Base-by-base conservation (phyloP, 2,888 invertebrate genomes). In the Aphodius sticticus region DNA sequence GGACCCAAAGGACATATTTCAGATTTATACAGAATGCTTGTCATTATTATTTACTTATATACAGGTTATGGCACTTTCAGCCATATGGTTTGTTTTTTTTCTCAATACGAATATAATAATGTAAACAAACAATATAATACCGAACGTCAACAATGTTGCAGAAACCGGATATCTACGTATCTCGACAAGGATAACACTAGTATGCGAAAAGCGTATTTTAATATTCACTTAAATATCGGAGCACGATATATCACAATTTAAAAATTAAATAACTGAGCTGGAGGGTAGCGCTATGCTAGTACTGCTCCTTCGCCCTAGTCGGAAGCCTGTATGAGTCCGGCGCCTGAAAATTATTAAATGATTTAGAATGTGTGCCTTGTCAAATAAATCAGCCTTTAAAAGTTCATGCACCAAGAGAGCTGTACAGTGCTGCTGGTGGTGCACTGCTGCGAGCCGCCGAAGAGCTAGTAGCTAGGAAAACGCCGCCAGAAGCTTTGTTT, bases 211-310 rank as follows among this genome's bases (percentile, higher is more conserved):
- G 53, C 53, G 7, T 53, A 53, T 53, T 53, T 53, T 53, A 53
- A 53, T 53, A 53, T 53, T 53, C 53, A 53, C 53, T 53, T 53
- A 1, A 53, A 53, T 53, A 53, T 53, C 9, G 53, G 53, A 53
- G 53, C 53, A 53, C 53, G 53, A 53, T 53, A 53, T 53, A 53
- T 53, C 53, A 53, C 53, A 53, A 53, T 53, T 53, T 53, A 53
- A 53, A 53, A 53, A 53, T 53, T 53, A 53, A 53, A 53, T 53
- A 53, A 53, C 53, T 53, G 53, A 5, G 53, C 53, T 5, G 53
- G 26, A 26, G 1, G 26, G 53, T 53, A 5, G 3, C 12, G 53
- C 53, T 53, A 53, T 26, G 6, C 3, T 53, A 53, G 53, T 53
- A 12, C 9, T 53, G 53, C 53, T 53, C 53, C 53, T 53, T 53